Base-by-base conservation (phyloP, 2,888 invertebrate genomes). In the Pandemis corylana region DNA sequence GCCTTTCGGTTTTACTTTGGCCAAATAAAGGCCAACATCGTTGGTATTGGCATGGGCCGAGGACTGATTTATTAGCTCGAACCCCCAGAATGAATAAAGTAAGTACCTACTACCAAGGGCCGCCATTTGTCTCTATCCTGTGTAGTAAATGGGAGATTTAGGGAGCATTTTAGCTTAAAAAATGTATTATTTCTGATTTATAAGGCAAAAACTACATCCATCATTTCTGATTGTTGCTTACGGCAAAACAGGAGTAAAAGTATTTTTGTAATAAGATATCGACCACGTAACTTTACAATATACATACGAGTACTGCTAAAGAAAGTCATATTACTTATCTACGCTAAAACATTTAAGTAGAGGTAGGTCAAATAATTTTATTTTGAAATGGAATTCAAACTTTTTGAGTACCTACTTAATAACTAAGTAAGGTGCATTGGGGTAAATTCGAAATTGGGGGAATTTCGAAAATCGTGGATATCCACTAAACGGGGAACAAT, bases 111-210 rank as follows among this genome's bases (percentile, higher is more conserved):
- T 80, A 82, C 85, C 85, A 84, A 80, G 77, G 84, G 85, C 82
- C 72, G 79, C 89, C 88, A 93, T 93, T 92, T 91, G 89, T 93
- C 91, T 92, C 86, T 86, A 90, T 91, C 90, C 89, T 90, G 88
- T 90, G 87, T 89, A 87, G 88, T 89, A 90, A 93, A 91, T 87
- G 89, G 80, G 82, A 90, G 90, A 91, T 91, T 92, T 92, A 91
- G 85, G 86, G 82, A 41, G 71, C 62, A 71, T 72, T 76, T 77
- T 75, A 28, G 73, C 72, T 67, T 72, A 66, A 73, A 73, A 73
- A 67, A 71, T 75, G 28, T 69, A 65, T 74, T 74, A 63, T 71
- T 71, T 56, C 53, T 13, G 69, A 74, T 75, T 67, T 75, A 75
- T 75, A 46, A 15, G 53, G 70, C 53, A 63, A 67, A 62, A 53